These are phyloP conservation scores for rabbit (Oryctolagus cuniculus) DNA, from an alignment of 2,113 vertebrate species.

Conservation along the genomic window DNA sequence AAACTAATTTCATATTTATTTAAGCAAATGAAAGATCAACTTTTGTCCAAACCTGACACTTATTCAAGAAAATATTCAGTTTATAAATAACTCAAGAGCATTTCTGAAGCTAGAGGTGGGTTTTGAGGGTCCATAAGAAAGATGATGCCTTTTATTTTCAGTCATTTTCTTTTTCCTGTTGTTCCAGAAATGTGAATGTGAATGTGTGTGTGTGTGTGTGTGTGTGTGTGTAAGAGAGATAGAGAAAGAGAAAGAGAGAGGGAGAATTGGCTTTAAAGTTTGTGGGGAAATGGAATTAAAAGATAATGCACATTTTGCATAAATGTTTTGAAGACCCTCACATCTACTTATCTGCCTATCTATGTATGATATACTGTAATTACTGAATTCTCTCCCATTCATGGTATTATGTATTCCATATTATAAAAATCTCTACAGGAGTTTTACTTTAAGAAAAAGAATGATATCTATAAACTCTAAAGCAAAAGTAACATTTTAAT, in stretches of 20 bases:
- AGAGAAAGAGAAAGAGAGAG: too few relatives aligned
- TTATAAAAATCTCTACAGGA: neutral
- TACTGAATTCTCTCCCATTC: neutral
- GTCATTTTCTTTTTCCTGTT: neutral
- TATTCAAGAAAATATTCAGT: neutral
- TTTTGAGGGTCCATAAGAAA: neutral
- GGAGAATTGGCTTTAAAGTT: too few relatives aligned
- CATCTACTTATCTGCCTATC: neutral
- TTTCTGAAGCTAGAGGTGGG: slow-evolving; percentile 48
- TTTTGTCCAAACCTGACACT: slow-evolving; percentile 31
- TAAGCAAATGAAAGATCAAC: slow-evolving; percentile 10
- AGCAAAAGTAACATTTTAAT: neutral
- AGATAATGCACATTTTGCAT: too few relatives aligned
- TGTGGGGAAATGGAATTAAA: too few relatives aligned
- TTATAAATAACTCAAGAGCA: neutral
- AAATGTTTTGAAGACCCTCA: too few relatives aligned
- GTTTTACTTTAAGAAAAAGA: neutral
- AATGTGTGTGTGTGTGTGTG: neutral
- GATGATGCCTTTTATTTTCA: neutral
- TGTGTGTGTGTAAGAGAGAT: too few relatives aligned
- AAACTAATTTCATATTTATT: slow-evolving; percentile 27
- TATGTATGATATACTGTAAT: neutral
- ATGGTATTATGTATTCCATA: slow-evolving; percentile 36
- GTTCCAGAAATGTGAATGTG: neutral
- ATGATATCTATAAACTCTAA: slow-evolving; percentile 22